Evolutionary conservation across 2,888 invertebrate genomes (phyloP), one percentile per base, ranked within the genome.

Genomic region (Drosophila merina): DNA sequence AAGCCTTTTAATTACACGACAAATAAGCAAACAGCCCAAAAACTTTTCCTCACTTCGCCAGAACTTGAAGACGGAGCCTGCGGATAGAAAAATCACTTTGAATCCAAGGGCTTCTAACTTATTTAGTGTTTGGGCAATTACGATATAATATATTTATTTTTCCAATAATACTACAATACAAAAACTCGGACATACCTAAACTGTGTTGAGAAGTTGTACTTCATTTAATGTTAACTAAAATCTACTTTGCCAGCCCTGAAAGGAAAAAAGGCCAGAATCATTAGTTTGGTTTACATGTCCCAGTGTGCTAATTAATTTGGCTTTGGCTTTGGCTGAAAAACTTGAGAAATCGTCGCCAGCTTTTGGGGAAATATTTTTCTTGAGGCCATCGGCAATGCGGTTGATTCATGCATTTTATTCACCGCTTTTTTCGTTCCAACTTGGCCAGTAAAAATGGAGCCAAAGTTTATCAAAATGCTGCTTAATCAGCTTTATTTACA

Each of bases 401-500:
- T 58, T 72, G 67, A 51, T 51, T 64, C 63, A 31, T 67, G 67
- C 45, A 36, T 64, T 40, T 56, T 42, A 12, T 50, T 33, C 33
- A 5, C 9, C 31, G 30, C n/a, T 9, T 9, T 26, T 45, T 5
- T 12, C 6, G 2, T 8, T 26, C 7, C n/a, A 3, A 9, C 14
- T 36, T 10, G 10, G 28, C 30, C 12, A 30, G 64, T 31, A 67
- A 67, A 36, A 68, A 36, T 48, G 54, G 47, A 14, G 68, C 26
- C 9, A 67, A 70, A 67, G 57, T 67, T 67, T 57, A 67, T 67
- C 57, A 67, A 67, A 67, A 67, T 67, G 57, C 70, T 70, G 79
- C 86, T 83, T 86, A 86, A 80, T 80, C 79, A 80, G 79, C 79
- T 76, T 79, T 82, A 86, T 80, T 76, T 83, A 74, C 80, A 80